Evolutionary conservation across 2,113 vertebrate species (phyloP), one percentile per base, ranked within the genome.

Genomic region (Cromileptes altivelis): DNA sequence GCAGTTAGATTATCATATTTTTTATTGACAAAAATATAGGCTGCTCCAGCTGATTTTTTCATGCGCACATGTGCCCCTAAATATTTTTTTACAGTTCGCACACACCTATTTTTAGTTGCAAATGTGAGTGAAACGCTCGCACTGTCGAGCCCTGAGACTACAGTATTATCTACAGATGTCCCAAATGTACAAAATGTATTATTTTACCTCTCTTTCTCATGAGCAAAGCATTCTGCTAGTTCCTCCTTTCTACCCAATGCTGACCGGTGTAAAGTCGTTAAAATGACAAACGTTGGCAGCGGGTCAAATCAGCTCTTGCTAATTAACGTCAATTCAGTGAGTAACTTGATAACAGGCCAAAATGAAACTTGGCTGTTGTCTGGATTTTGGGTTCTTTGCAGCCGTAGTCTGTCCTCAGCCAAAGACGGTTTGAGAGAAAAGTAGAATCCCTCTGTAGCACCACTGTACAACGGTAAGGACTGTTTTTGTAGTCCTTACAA

Each of bases 211-310:
- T 33, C 15, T 68, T 27, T 27, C 45, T 52, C 17, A 68, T 3
- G 6, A 50, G 65, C 25, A 67, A 17, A 61, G 13, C 40, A 50
- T 33, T 33, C 4, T 23, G 23, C 13, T 6, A n/a, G 57, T 15
- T 33, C n/a, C 19, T 37, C 18, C 14, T 40, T 13, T 71, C 18
- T 42, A 10, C 17, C 10, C 40, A 11, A 49, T 23, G 23, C 10
- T 17, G 23, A 49, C 23, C 5, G 10, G 11, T 57, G 53, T 40
- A 25, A 25, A 56, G 21, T 13, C 0, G 68, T 23, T 56, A 15
- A 70, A 40, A 70, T 70, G 49, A 21, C 67, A 70, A 70, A 40
- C 15, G 64, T 2, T 45, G 62, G 62, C 19, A 64, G 62, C 62
- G 6, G 19, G 37, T 64, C 23, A 27, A 58, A 64, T 45, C 62